Percentiles rank a stretch among this genome's conserved stretches.
These are phyloP conservation scores for Yponomeuta cagnagella DNA, from an alignment of 2,888 invertebrate species.

Conservation along the genomic window DNA sequence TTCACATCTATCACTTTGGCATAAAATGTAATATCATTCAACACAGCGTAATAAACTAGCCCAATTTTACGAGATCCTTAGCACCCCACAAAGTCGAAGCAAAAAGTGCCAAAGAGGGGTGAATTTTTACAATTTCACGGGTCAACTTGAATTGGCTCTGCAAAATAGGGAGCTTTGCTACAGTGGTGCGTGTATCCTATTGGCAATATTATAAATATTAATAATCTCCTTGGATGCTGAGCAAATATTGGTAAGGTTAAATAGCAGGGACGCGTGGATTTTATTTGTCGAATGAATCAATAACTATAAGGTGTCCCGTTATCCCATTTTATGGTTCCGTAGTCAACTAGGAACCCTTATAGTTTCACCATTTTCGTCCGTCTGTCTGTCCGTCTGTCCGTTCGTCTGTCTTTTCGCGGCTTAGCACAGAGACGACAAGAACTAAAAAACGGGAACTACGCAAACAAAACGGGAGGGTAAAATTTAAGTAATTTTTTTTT, in stretches of 20 bases:
- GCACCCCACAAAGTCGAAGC: background rate
- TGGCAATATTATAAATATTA: constrained; percentile 15
- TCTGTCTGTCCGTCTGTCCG: too few relatives aligned
- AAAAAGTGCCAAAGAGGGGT: background rate
- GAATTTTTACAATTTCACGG: background rate
- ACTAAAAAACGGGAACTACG: too few relatives aligned
- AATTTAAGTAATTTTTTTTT: too few relatives aligned
- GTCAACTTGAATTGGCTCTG: background rate
- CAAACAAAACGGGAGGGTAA: too few relatives aligned
- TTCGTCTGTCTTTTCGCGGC: too few relatives aligned
- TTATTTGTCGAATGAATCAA: background rate
- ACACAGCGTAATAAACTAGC: background rate
- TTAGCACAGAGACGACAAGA: too few relatives aligned
- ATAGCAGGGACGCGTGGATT: background rate
- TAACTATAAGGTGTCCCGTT: background rate
- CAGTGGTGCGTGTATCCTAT: background rate
- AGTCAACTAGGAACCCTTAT: too few relatives aligned
- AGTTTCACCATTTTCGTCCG: too few relatives aligned
- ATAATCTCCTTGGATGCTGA: constrained; percentile 7
- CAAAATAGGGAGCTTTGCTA: constrained; percentile 13
- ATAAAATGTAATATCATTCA: background rate
- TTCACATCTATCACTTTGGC: background rate
- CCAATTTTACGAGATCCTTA: background rate
- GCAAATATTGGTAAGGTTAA: constrained; percentile 15
- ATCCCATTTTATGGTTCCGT: background rate